Percentiles rank a stretch among this genome's conserved stretches.
These are phyloP conservation scores for Dascyllus trimaculatus DNA, from an alignment of 2,113 vertebrate genomes.

Conservation along the genomic window DNA sequence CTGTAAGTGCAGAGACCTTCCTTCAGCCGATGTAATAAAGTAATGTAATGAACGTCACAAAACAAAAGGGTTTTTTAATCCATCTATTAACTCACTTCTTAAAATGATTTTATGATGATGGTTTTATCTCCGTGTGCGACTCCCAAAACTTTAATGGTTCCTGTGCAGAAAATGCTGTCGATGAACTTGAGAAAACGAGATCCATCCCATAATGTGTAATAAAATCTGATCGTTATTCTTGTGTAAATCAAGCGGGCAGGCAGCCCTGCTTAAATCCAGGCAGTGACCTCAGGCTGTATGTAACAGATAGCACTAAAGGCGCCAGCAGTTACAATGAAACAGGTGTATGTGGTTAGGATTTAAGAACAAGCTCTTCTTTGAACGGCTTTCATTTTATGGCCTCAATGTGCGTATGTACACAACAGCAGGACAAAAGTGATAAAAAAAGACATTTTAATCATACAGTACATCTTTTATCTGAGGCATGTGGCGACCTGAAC, in stretches of 20 bases:
- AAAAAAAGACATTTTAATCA: constrained; percentile 71
- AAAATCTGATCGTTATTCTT: constrained; percentile 23
- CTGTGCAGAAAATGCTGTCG: neutral
- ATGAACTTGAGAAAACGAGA: neutral
- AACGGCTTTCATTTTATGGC: constrained; percentile 11
- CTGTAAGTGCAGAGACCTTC: neutral
- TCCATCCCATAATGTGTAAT: constrained; percentile 5
- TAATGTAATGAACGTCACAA: neutral
- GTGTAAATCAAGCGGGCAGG: constrained; percentile 24
- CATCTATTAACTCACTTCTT: neutral
- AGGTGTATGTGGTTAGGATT: constrained; percentile 26
- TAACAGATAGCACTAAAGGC: constrained; percentile 25
- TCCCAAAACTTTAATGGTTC: constrained; percentile 3
- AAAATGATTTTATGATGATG: neutral
- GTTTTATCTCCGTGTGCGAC: neutral
- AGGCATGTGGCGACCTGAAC: constrained; percentile 52
- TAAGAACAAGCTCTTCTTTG: neutral
- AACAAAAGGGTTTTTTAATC: neutral
- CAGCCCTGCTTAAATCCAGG: constrained; percentile 5
- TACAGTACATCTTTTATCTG: constrained; percentile 57
- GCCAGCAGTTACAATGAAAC: constrained; percentile 51
- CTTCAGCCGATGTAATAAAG: neutral
- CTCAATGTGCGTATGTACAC: neutral
- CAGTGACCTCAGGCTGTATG: constrained; percentile 30
- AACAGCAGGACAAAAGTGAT: constrained; percentile 22